These are phyloP conservation scores for Watsonalla cultraria DNA, from an alignment of 2,888 invertebrate genomes.

Conservation along the genomic window DNA sequence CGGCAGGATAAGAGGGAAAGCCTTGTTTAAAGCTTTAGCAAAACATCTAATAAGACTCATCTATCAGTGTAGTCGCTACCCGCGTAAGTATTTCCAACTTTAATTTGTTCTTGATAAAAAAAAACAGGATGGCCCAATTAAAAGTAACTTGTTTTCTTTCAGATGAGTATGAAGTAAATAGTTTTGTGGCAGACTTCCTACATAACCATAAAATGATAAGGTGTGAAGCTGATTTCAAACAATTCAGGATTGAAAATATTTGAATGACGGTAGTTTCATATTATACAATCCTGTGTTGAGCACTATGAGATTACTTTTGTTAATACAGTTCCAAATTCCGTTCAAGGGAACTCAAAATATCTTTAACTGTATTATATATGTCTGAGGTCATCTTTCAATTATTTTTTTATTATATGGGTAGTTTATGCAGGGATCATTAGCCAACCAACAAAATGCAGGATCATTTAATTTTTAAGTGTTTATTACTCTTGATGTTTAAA, in stretches of 20 bases:
- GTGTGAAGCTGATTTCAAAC: conserved; percentile 71
- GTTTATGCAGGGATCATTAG: too few species aligned
- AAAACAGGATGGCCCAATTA: not conserved
- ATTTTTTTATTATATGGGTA: too few species aligned
- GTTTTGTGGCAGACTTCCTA: conserved; percentile 72
- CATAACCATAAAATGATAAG: conserved; percentile 70
- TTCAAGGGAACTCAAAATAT: too few species aligned
- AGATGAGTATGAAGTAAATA: conserved; percentile 74
- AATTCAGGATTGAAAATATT: conserved; percentile 58
- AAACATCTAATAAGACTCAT: conserved; percentile 79
- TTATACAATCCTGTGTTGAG: too few species aligned
- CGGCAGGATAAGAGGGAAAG: conserved; percentile 78
- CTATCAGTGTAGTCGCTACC: conserved; percentile 75
- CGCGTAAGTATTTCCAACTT: conserved; percentile 53
- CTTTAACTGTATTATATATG: too few species aligned
- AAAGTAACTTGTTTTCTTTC: conserved; percentile 37
- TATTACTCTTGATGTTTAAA: too few species aligned
- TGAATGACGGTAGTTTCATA: conserved; percentile 13
- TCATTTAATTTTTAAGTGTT: too few species aligned
- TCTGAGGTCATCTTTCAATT: too few species aligned
- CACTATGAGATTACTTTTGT: too few species aligned
- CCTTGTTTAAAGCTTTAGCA: conserved; percentile 79
- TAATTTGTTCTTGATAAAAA: not conserved
- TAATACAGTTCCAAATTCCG: too few species aligned
- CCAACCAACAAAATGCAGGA: too few species aligned